Evolutionary conservation across 2,797 vertebrate genomes (phyloP).

Genomic region (Acomys russatus): DNA sequence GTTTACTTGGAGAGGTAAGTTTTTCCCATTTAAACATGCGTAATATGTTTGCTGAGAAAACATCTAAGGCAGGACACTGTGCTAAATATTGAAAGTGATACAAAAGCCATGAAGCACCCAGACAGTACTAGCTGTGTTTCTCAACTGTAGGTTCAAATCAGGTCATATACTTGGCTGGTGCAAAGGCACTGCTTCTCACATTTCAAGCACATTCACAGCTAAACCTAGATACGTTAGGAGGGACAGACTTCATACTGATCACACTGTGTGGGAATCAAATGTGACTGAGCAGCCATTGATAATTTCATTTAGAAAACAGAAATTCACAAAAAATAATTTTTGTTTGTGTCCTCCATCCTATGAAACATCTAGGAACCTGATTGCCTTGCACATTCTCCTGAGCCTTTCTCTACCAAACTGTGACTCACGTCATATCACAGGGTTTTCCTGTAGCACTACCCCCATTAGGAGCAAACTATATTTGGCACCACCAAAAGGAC

Average conservation of each 20-base stretch:
- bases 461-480: fast-evolving
- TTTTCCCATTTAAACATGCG: conserved; percentile 62
- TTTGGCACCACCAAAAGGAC: background rate
- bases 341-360: background rate
- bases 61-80: background rate
- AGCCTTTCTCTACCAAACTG: background rate
- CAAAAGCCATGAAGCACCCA: conserved; percentile 43
- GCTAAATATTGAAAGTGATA: conserved; percentile 46
- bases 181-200: background rate
- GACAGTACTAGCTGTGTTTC: background rate
- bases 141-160: conserved; percentile 30
- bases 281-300: background rate
- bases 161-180: conserved; percentile 1
- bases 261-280: background rate
- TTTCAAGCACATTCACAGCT: background rate
- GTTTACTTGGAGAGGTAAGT: conserved; percentile 46
- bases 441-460: background rate
- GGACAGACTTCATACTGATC: background rate
- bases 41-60: conserved; percentile 73
- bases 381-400: background rate
- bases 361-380: background rate
- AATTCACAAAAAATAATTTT: background rate
- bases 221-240: background rate
- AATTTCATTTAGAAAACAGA: conserved; percentile 12
- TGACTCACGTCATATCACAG: background rate